These are phyloP conservation scores for Mus musculus DNA, from an alignment of 2,113 vertebrate genomes.

Conservation along the genomic window DNA sequence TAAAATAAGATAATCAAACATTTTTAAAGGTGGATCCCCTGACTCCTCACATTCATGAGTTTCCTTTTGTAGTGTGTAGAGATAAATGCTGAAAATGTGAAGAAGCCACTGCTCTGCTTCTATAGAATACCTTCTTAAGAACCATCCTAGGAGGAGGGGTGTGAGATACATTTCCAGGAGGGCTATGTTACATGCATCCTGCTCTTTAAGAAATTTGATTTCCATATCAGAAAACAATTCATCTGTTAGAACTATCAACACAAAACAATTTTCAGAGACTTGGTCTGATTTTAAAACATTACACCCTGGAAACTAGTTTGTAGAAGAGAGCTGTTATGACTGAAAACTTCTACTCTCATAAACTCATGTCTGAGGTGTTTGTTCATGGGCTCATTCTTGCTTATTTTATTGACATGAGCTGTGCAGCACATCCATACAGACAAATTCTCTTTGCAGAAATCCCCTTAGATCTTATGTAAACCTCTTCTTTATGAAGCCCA, in stretches of 20 bases:
- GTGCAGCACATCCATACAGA: not conserved
- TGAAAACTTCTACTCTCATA: constrained; percentile 42
- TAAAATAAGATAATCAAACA: not conserved
- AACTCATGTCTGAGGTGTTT: not conserved
- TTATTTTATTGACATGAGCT: not conserved
- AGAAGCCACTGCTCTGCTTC: not conserved
- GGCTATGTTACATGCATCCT: not conserved
- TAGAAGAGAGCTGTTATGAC: constrained; percentile 36
- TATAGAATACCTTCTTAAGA: not conserved
- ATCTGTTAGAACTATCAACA: constrained; percentile 20
- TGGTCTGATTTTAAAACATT: constrained; percentile 58
- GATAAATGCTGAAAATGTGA: not conserved
- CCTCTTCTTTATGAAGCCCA: constrained; percentile 6
- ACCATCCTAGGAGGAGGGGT: not conserved
- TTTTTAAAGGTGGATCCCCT: not conserved
- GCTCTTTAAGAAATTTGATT: constrained; percentile 10
- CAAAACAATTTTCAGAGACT: constrained; percentile 60
- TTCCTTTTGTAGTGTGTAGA: not conserved
- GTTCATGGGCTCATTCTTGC: not conserved
- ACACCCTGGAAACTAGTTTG: constrained; percentile 51
- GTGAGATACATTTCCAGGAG: not conserved
- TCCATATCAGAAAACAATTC: constrained; percentile 51
- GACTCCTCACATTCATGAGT: not conserved
- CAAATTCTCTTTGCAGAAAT: not conserved
- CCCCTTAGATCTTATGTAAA: not conserved